Conservation (phyloP, 2,113 vertebrate species). For the Gopherus evgoodei region DNA sequence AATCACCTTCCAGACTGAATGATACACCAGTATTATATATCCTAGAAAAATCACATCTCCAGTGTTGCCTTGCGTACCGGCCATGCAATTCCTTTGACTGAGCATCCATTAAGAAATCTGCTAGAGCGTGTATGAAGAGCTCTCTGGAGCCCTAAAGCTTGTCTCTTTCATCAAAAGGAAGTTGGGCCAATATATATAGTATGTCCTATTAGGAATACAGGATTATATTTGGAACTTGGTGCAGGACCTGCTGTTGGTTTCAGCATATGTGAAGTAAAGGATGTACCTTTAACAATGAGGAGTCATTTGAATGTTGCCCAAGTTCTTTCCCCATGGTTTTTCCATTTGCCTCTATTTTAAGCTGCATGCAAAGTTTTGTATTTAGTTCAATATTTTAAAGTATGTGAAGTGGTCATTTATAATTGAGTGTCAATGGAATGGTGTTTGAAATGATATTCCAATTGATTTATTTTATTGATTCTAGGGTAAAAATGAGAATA, state of each 20-base stretch:
- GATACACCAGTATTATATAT: neutral
- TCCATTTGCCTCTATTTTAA: neutral
- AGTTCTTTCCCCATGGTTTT: neutral
- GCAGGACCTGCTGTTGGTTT: neutral
- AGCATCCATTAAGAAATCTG: neutral
- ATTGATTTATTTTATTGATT: too few species aligned
- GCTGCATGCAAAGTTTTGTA: neutral
- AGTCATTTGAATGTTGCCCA: neutral
- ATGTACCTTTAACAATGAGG: neutral
- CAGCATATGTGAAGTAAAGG: neutral
- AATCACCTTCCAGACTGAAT: neutral
- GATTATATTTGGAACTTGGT: neutral
- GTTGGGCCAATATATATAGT: neutral
- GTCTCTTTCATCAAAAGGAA: neutral
- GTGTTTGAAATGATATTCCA: neutral
- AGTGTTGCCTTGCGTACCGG: neutral
- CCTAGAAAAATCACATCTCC: neutral
- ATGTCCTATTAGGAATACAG: neutral
- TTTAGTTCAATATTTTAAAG: neutral
- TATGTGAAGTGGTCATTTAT: neutral
- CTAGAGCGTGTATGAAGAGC: neutral
- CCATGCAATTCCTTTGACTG: neutral
- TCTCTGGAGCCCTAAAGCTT: neutral
- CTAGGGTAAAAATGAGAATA: too few species aligned
- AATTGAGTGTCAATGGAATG: neutral